A percentile compares a stretch with the other conserved stretches of the same genome.
Evolutionary conservation across 92 coral and sea anemone genomes (phyloP).

Genomic region (Metridium senile): DNA sequence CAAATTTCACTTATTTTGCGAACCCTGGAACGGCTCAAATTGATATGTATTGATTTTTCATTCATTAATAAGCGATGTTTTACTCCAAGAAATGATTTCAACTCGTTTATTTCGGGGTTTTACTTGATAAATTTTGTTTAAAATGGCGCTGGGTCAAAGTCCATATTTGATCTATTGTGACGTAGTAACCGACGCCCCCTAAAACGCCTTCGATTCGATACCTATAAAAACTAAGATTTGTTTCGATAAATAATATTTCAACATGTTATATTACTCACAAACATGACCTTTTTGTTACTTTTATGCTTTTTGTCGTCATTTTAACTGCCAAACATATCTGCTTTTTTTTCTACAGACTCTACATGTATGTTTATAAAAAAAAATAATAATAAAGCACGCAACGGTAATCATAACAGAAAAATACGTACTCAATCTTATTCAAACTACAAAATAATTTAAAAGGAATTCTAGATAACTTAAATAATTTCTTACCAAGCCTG

Average conservation of each 20-base stretch:
- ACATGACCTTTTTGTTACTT: slow-evolving; percentile 16
- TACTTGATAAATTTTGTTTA: no score
- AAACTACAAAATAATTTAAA: no score
- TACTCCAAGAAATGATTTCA: neutral
- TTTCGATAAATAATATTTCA: neutral
- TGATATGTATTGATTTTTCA: no score
- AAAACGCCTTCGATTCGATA: slow-evolving; percentile 47
- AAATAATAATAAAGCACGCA: no score
- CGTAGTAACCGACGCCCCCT: slow-evolving; percentile 81
- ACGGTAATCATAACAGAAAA: no score
- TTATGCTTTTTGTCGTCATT: slow-evolving; percentile 7
- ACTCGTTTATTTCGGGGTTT: no score
- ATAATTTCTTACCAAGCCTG: neutral
- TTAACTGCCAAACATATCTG: neutral
- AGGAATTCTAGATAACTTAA: neutral
- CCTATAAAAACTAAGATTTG: neutral
- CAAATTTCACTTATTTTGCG: neutral
- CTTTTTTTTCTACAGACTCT: neutral
- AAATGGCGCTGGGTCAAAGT: slow-evolving; percentile 36
- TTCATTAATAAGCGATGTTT: slow-evolving; percentile 3
- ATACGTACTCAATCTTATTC: no score
- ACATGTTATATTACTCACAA: neutral
- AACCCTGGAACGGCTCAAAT: neutral
- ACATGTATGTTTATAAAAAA: no score
- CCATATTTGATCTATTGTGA: slow-evolving; percentile 45